Conservation (phyloP, 2,113 vertebrate species). For the Muntiacus muntjak region DNA sequence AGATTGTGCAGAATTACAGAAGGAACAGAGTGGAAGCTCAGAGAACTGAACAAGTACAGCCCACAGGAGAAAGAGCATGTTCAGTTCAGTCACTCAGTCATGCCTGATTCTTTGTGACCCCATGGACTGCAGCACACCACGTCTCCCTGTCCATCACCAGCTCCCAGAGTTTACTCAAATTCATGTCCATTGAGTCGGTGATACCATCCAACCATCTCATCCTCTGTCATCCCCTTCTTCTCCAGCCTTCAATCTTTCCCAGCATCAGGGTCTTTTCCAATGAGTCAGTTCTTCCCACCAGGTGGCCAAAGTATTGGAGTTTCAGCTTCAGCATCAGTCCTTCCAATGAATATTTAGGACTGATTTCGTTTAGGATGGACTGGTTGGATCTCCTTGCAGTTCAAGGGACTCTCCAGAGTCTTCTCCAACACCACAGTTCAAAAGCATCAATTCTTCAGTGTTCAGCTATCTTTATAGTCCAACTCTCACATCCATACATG, state of each 20-base stretch:
- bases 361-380: neutral
- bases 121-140: neutral
- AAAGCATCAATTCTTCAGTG: neutral
- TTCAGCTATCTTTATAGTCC: neutral
- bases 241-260: neutral
- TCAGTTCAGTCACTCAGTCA: neutral
- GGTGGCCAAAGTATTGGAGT: neutral
- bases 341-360: neutral
- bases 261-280: neutral
- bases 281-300: neutral
- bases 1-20: neutral
- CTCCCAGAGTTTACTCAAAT: neutral
- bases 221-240: neutral
- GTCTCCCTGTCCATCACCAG: neutral
- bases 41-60: neutral
- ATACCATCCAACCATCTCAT: neutral
- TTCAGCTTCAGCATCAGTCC: neutral
- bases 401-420: neutral
- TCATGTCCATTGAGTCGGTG: neutral
- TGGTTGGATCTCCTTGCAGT: neutral
- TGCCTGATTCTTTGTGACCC: neutral
- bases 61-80: neutral
- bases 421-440: neutral
- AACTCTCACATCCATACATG: neutral
- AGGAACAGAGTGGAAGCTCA: accelerated